Evolutionary conservation across 2,888 invertebrate species (phyloP).

Genomic region (Lasius platythorax): DNA sequence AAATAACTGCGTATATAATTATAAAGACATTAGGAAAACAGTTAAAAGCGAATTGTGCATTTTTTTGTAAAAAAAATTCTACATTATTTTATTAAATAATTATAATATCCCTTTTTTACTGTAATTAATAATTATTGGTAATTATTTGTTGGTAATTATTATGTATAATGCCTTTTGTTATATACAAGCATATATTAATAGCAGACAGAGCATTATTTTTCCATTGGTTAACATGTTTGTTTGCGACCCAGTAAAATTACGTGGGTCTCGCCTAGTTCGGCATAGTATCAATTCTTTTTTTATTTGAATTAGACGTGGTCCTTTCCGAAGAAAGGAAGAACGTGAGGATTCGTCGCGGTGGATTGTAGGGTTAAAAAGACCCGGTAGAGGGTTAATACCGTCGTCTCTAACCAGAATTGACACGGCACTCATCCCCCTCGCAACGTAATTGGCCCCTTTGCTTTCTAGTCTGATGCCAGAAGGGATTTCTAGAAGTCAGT

Average conservation of each 20-base stretch:
- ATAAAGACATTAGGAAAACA: neutral
- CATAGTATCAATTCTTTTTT: neutral
- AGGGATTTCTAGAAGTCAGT: conserved; percentile 84
- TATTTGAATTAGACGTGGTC: conserved; percentile 12
- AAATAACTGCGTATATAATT: neutral
- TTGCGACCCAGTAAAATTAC: neutral
- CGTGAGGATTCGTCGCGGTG: conserved; percentile 54
- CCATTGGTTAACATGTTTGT: neutral
- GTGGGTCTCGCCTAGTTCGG: neutral
- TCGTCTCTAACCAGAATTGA: conserved; percentile 76
- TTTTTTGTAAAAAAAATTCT: neutral
- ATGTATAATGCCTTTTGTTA: neutral
- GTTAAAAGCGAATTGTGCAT: neutral
- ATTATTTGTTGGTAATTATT: too few species aligned
- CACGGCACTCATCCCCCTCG: conserved; percentile 71
- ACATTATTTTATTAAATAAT: neutral
- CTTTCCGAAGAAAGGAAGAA: conserved; percentile 54
- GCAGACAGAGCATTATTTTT: neutral
- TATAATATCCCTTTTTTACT: too few species aligned
- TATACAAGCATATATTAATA: neutral
- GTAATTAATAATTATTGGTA: neutral
- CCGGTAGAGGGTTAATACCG: conserved; percentile 78
- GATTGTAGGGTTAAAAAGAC: conserved; percentile 70
- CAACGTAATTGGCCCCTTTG: conserved; percentile 82
- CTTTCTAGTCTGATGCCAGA: conserved; percentile 80